Conservation (phyloP, 1,140 invertebrate species). For the Lamellibrachia luymesi region DNA sequence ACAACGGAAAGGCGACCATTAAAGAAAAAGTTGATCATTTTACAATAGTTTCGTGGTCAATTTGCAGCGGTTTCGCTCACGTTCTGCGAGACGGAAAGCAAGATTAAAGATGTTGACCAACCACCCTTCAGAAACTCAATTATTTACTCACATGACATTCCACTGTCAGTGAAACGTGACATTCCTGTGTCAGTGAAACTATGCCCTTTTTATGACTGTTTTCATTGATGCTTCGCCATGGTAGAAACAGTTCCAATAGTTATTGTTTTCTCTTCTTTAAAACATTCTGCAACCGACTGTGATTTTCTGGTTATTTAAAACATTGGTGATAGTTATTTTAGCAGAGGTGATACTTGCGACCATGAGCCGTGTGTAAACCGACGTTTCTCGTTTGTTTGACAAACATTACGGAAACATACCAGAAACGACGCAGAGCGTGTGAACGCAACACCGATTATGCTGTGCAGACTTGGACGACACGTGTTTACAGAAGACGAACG, state of each 20-base stretch:
- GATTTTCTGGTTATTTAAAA: neutral
- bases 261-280: too few species aligned
- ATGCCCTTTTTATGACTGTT: too few species aligned
- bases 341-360: neutral
- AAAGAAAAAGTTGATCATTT: neutral
- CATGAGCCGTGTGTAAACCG: neutral
- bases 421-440: neutral
- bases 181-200: too few species aligned
- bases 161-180: too few species aligned
- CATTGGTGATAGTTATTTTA: neutral
- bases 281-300: too few species aligned
- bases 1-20: neutral
- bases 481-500: neutral
- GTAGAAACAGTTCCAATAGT: too few species aligned
- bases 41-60: neutral
- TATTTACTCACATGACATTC: too few species aligned
- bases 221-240: too few species aligned
- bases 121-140: too few species aligned
- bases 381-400: neutral
- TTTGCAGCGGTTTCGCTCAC: neutral
- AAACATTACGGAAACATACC: neutral
- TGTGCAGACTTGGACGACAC: neutral
- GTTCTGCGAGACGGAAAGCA: too few species aligned
- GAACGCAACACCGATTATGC: neutral
- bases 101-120: too few species aligned